phyloP scores from a whole-genome alignment of 2,797 vertebrate genomes.

The Enoplosus armatus region DNA sequence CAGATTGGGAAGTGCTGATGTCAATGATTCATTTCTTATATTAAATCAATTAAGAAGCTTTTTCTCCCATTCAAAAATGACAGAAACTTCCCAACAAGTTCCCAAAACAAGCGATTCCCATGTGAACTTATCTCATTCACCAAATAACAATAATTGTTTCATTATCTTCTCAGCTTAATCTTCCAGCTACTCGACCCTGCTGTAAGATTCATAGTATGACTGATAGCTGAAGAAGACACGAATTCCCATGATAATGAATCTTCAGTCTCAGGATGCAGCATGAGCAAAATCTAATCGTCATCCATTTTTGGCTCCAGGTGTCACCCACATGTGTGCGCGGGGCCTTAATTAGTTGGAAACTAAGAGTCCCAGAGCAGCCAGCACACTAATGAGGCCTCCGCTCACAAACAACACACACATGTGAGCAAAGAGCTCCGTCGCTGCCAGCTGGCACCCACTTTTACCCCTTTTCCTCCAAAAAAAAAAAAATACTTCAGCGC shows the following conservation, averaged over 20 bases:
- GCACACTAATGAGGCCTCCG: constrained; percentile 77
- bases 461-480: constrained; percentile 29
- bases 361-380: constrained; percentile 63
- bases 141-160: background rate
- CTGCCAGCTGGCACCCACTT: constrained; percentile 76
- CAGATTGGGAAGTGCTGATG: constrained; percentile 11
- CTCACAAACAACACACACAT: constrained; percentile 78
- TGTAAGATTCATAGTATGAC: constrained; percentile 7
- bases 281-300: constrained; percentile 28
- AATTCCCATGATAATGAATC: constrained; percentile 15
- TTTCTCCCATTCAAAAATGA: constrained; percentile 29
- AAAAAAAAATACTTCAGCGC: constrained; percentile 39
- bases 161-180: background rate
- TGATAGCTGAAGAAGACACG: constrained; percentile 24
- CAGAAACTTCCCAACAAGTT: background rate
- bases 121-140: constrained; percentile 31
- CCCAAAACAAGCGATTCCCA: constrained; percentile 34
- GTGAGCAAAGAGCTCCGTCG: constrained; percentile 55
- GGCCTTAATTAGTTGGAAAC: constrained; percentile 78
- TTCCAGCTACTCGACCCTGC: background rate
- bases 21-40: constrained; percentile 26
- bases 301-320: constrained; percentile 80
- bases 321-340: constrained; percentile 76
- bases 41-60: constrained; percentile 7
- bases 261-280: constrained; percentile 25